Evolutionary conservation across 2,888 invertebrate genomes (phyloP), one percentile per base, ranked within the genome.

Genomic region (Xestia c-nigrum): DNA sequence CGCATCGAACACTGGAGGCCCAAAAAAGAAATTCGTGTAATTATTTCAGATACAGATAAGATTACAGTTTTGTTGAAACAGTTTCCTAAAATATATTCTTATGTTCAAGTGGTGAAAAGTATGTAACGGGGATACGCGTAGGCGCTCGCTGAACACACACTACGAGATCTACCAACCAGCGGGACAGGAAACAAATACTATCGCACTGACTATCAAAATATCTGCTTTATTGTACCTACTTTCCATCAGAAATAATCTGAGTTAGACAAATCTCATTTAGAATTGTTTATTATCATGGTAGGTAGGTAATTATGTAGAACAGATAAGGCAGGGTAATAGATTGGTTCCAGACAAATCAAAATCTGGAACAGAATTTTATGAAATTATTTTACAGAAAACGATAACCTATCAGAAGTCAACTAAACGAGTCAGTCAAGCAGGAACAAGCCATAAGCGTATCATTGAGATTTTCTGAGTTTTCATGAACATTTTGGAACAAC

Each of bases 1-100:
- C 43, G 43, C 16, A 64, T 64, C 57, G 24, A 55, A 24, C 40
- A 57, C 31, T 31, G 6, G 10, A 31, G 5, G 47, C 77, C 69
- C 68, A 72, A 63, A 77, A 70, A 69, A 69, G 68, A 63, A 52
- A 67, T 50, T 38, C 50, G 24, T 57, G 57, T 67, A 67, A 75
- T 72, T 80, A 80, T 66, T 72, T 63, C 57, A 76, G 72, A 73
- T 73, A 72, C 70, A 84, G 85, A 85, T 83, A 85, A 82, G 72
- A 82, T 86, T 86, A 76, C 87, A 82, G 63, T 75, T 72, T 79
- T 70, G 78, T 68, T 73, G 76, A 80, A 87, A 85, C 78, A 80
- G 76, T 69, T 81, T 84, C 83, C 86, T 77, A 88, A 86, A 87
- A 88, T 88, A 85, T 86, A 85, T 80, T 80, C 76, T 83, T 74